phyloP scores from a whole-genome alignment of 2,888 invertebrate genomes.

The Bruchidius siliquastri region DNA sequence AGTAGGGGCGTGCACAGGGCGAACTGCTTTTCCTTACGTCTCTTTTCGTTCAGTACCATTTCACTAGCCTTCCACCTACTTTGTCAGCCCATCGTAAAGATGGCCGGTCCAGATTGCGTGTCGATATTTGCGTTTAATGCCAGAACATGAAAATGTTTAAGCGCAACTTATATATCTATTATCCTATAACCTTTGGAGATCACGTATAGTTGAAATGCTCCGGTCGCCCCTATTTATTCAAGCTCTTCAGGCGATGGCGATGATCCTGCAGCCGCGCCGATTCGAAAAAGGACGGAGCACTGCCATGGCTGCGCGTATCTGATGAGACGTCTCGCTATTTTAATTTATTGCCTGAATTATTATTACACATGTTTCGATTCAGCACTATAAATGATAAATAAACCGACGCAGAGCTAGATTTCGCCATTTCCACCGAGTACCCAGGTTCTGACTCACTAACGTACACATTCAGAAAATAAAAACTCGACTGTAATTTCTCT shows the following conservation, averaged over 20 bases:
- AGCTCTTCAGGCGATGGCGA: slow-evolving; percentile 32
- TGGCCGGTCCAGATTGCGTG: too few relatives aligned
- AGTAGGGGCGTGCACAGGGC: too few relatives aligned
- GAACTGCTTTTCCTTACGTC: too few relatives aligned
- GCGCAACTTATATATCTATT: too few relatives aligned
- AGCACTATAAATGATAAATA: slow-evolving; percentile 23
- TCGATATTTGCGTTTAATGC: too few relatives aligned
- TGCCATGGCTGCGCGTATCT: slow-evolving; percentile 18
- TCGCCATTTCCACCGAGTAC: not conserved
- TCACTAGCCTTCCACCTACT: too few relatives aligned
- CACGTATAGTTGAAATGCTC: not conserved
- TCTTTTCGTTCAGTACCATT: too few relatives aligned
- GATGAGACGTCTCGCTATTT: slow-evolving; percentile 22
- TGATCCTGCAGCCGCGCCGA: slow-evolving; percentile 23
- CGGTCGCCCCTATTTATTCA: not conserved
- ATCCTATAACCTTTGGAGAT: not conserved
- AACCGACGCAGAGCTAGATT: not conserved
- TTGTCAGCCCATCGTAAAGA: too few relatives aligned
- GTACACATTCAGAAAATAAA: not conserved
- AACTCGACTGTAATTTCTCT: not conserved
- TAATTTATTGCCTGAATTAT: slow-evolving; percentile 31
- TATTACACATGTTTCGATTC: slow-evolving; percentile 30
- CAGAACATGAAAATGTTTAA: too few relatives aligned
- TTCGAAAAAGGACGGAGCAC: slow-evolving; percentile 27
- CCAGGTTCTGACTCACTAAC: not conserved